Evolutionary conservation across 1,140 invertebrate species (phyloP).

Genomic region (Andrena cerasifolii): DNA sequence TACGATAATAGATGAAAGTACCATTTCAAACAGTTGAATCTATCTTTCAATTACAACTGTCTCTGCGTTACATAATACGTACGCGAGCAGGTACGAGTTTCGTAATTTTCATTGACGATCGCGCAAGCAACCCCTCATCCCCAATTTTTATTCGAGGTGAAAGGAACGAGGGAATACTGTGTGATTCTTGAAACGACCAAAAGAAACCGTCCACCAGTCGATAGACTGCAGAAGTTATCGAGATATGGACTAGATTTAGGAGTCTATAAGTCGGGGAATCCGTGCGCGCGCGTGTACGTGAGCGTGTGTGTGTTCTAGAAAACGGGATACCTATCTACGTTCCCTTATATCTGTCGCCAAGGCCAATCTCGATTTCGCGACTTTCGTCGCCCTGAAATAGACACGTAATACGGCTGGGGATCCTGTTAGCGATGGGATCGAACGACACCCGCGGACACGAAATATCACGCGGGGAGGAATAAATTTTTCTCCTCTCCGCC

Average conservation of each 20-base stretch:
- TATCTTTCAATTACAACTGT: not conserved
- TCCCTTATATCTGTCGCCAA: conserved; percentile 39
- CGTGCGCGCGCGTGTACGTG: too few relatives aligned
- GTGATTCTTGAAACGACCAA: conserved; percentile 40
- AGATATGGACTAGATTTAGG: conserved; percentile 56
- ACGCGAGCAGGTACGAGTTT: conserved; percentile 17
- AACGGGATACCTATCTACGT: conserved; percentile 24
- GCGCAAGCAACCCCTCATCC: not conserved
- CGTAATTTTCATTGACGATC: conserved; percentile 30
- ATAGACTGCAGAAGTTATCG: conserved; percentile 47
- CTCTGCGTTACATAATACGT: not conserved
- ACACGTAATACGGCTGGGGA: conserved; percentile 23
- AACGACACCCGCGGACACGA: not conserved
- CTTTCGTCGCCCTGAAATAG: conserved; percentile 41
- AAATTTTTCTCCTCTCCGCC: not conserved
- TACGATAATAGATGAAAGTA: not conserved
- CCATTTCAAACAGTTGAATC: not conserved
- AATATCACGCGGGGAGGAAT: not conserved
- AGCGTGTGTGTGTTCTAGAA: conserved; percentile 24
- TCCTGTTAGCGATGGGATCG: conserved; percentile 17
- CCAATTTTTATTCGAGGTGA: conserved; percentile 35
- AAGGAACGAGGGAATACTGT: not conserved
- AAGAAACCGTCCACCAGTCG: conserved; percentile 16
- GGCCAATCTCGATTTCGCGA: conserved; percentile 45
- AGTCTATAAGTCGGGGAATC: conserved; percentile 39